Base-by-base conservation (phyloP, 2,113 vertebrate genomes). In the Diadophis punctatus region DNA sequence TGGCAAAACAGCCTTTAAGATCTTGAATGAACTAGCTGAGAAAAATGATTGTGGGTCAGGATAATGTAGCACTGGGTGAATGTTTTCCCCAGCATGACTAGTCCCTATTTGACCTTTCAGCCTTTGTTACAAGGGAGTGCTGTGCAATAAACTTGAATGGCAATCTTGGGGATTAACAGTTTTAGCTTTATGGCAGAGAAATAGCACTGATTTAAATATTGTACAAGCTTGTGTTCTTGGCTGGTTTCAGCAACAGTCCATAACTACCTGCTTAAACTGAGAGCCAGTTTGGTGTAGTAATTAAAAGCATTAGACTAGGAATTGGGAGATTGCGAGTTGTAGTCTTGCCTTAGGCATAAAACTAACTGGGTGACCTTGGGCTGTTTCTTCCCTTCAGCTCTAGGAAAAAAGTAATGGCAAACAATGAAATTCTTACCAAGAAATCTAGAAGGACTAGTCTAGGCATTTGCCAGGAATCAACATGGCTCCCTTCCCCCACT, bases 81-180 rank as follows among this genome's bases (percentile, higher is more conserved):
- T 87, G 63, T 88, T 68, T 86, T 43, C 23, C 12, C 12, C 53
- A 60, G 74, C 74, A 90, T 90, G 92, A 90, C 74, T 86, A 48
- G n/a, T 90, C 88, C 8, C 53, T 85, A 43, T 49, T 14, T 90
- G 92, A 93, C 80, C 46, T 86, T 34, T 86, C 30, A 89, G 30
- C 25, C 88, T 92, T 90, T 89, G 91, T 85, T 92, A 80, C 63
- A 60, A 80, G 60, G 23, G 80, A 63, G 12, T 88, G 46, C 55
- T 93, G 23, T 58, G 43, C 16, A n/a, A 51, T 52, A 52, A 63
- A 90, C 30, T 22, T 63, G 68, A 90, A 92, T 90, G 48, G 74
- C 43, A 60, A 86, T 46, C 3, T 23, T 90, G 53, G 87, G 53
- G 60, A 92, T 90, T 60, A 51, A 90, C 23, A 92, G 85, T 51